These are phyloP conservation scores for Periophthalmodon schlosseri DNA, from an alignment of 2,113 vertebrate species.

Conservation along the genomic window DNA sequence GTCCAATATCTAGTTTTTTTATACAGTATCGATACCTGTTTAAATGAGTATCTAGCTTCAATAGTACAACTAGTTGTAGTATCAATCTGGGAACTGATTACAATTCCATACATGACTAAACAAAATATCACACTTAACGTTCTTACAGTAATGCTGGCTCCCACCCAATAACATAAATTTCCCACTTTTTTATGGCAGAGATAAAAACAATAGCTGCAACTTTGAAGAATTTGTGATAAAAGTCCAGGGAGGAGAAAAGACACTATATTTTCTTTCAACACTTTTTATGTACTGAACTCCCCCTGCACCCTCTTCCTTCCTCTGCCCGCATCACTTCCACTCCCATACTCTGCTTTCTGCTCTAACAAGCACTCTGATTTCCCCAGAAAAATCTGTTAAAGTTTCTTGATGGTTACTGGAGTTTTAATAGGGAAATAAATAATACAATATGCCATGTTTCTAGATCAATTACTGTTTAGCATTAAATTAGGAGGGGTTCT, in stretches of 20 bases:
- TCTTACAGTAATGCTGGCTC: neutral
- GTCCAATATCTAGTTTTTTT: no score
- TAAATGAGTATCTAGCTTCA: no score
- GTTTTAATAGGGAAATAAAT: slow-evolving; percentile 50
- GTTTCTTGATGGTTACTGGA: slow-evolving; percentile 40
- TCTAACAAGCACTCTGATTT: slow-evolving; percentile 69
- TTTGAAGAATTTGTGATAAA: slow-evolving; percentile 18
- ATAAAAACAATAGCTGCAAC: slow-evolving; percentile 11
- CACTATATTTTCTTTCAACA: slow-evolving; percentile 56
- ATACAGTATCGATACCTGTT: no score
- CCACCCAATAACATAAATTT: neutral
- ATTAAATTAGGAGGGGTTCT: neutral
- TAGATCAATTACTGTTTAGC: neutral
- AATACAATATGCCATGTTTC: slow-evolving; percentile 8
- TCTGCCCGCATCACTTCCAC: slow-evolving; percentile 17
- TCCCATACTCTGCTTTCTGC: slow-evolving; percentile 57
- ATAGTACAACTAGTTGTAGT: no score
- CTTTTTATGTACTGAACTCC: slow-evolving; percentile 58
- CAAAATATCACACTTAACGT: no score
- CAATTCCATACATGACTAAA: no score
- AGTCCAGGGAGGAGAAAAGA: slow-evolving; percentile 31
- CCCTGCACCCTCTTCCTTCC: slow-evolving; percentile 55
- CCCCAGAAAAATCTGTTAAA: slow-evolving; percentile 70
- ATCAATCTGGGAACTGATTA: no score
- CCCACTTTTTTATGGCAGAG: slow-evolving; percentile 11